A percentile compares a stretch with the other conserved stretches of the same genome.
phyloP scores from a whole-genome alignment of 2,888 invertebrate species.

The Sceliomorpha sp. region DNA sequence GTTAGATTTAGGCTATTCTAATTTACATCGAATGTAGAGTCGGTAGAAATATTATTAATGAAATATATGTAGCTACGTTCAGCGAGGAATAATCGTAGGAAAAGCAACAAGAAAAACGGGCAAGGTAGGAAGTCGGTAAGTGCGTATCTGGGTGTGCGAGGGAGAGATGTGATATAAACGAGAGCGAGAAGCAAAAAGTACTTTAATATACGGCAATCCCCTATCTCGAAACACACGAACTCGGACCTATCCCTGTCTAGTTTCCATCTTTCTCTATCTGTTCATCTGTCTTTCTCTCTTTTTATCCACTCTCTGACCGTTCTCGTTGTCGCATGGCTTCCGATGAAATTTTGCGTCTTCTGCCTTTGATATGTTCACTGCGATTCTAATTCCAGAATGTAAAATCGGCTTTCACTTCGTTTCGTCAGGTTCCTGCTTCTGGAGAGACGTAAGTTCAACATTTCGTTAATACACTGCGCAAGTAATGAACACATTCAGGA shows the following conservation, averaged over 20 bases:
- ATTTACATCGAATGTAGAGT: not conserved
- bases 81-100: conserved; percentile 41
- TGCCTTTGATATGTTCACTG: conserved; percentile 65
- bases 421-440: conserved; percentile 9
- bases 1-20: no score
- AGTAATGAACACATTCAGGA: no score
- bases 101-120: conserved; percentile 57
- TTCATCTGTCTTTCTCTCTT: conserved; percentile 53
- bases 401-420: conserved; percentile 54
- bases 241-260: conserved; percentile 65
- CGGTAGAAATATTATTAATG: conserved; percentile 10
- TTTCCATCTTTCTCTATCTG: conserved; percentile 37
- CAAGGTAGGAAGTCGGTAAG: conserved; percentile 23
- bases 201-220: conserved; percentile 76
- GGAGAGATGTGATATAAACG: conserved; percentile 46
- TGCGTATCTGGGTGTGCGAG: conserved; percentile 40
- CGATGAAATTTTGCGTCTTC: conserved; percentile 76
- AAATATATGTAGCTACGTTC: conserved; percentile 23
- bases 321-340: conserved; percentile 66
- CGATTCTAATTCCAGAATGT: conserved; percentile 64
- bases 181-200: conserved; percentile 71
- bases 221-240: conserved; percentile 72
- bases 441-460: no score
- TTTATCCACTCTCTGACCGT: conserved; percentile 38
- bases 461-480: no score